A percentile compares a stretch with the other conserved stretches of the same genome.
phyloP scores from a whole-genome alignment of 2,797 vertebrate species.

The Podarcis siculus region DNA sequence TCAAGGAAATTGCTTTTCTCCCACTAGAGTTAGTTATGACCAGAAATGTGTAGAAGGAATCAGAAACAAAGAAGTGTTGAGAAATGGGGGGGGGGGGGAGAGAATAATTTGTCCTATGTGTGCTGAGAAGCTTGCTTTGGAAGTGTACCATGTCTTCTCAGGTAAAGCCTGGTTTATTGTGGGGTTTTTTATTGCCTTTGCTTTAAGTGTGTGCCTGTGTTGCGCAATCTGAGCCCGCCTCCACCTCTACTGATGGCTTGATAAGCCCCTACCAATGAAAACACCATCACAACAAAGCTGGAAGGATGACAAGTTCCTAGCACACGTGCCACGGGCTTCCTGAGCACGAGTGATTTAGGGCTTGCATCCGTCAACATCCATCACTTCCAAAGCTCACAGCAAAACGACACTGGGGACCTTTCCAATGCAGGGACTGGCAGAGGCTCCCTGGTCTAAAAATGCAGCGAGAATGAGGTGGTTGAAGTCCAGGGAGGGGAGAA shows the following conservation, averaged over 20 bases:
- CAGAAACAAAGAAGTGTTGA: rapidly evolving
- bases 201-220: background rate
- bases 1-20: background rate
- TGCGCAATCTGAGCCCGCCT: background rate
- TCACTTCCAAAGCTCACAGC: background rate
- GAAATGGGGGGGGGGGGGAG: rapidly evolving
- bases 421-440: background rate
- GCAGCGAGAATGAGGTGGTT: background rate
- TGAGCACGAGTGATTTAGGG: rapidly evolving
- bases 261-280: background rate
- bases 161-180: background rate
- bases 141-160: background rate
- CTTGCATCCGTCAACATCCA: background rate
- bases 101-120: background rate
- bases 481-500: background rate
- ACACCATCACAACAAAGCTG: background rate
- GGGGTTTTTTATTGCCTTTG: background rate
- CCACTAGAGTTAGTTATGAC: background rate
- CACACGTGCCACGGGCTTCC: background rate
- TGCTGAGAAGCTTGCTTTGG: background rate
- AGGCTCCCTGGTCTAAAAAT: background rate
- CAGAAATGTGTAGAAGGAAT: background rate
- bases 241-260: background rate
- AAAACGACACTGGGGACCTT: background rate
- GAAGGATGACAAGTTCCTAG: background rate